Evolutionary conservation across 2,888 invertebrate genomes (phyloP).

Genomic region (Aporophyla lueneburgensis): DNA sequence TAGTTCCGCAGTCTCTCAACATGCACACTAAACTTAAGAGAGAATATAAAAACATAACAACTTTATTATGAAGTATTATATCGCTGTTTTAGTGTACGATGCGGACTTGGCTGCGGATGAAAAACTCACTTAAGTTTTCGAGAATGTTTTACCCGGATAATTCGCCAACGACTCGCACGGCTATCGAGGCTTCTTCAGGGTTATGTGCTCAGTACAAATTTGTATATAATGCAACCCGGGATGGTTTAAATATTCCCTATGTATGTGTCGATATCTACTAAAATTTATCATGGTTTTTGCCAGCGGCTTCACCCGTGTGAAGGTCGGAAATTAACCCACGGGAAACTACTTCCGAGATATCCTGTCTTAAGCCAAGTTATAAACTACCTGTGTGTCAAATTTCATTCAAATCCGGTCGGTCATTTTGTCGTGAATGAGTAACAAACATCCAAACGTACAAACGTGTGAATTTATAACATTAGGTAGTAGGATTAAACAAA

Average conservation of each 20-base stretch:
- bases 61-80: conserved; percentile 14
- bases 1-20: conserved; percentile 32
- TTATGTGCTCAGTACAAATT: background rate
- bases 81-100: conserved; percentile 25
- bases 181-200: background rate
- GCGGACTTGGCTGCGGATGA: conserved; percentile 19
- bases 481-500: background rate
- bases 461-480: too few species aligned
- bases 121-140: conserved; percentile 5
- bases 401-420: too few species aligned
- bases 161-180: background rate
- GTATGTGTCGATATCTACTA: background rate
- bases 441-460: too few species aligned
- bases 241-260: background rate
- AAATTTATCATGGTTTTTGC: background rate
- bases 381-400: too few species aligned
- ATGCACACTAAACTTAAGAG: conserved; percentile 26
- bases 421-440: too few species aligned
- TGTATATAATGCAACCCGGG: background rate
- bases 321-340: too few species aligned
- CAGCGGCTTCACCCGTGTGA: too few species aligned
- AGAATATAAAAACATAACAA: conserved; percentile 26
- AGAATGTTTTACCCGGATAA: conserved; percentile 11
- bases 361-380: too few species aligned
- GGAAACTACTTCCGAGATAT: too few species aligned